These are phyloP conservation scores for Leptinotarsa texana DNA, from an alignment of 1,140 invertebrate species.

Conservation along the genomic window DNA sequence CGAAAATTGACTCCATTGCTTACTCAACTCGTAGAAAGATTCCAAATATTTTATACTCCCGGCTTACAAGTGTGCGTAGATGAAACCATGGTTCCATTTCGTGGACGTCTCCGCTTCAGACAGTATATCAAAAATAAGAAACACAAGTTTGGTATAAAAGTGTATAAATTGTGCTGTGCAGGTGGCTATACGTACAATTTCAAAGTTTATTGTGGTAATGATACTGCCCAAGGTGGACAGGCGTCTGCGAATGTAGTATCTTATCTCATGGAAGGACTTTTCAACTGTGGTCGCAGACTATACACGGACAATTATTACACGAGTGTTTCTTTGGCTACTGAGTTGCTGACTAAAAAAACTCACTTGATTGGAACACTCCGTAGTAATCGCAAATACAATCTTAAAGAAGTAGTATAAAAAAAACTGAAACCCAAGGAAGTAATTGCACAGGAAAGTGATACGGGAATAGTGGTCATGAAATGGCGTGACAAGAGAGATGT, in stretches of 20 bases:
- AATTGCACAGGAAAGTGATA: slow-evolving; percentile 22
- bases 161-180: slow-evolving; percentile 19
- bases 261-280: neutral
- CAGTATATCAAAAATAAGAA: slow-evolving; percentile 30
- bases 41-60: neutral
- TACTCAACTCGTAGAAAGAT: neutral
- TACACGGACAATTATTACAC: slow-evolving; percentile 10
- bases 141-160: slow-evolving; percentile 21
- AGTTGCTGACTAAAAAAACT: neutral
- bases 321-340: neutral
- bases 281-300: neutral
- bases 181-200: neutral
- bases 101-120: slow-evolving; percentile 20
- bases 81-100: slow-evolving; percentile 29
- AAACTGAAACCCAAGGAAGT: neutral
- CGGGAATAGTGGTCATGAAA: slow-evolving; percentile 32
- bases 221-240: neutral
- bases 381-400: neutral
- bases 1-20: neutral
- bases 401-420: neutral
- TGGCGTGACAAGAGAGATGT: slow-evolving; percentile 45
- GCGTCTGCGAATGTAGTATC: neutral
- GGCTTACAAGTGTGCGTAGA: slow-evolving; percentile 23
- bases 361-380: neutral
- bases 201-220: neutral